phyloP scores from a whole-genome alignment of 2,888 invertebrate genomes.

The Brachylomia viminalis region DNA sequence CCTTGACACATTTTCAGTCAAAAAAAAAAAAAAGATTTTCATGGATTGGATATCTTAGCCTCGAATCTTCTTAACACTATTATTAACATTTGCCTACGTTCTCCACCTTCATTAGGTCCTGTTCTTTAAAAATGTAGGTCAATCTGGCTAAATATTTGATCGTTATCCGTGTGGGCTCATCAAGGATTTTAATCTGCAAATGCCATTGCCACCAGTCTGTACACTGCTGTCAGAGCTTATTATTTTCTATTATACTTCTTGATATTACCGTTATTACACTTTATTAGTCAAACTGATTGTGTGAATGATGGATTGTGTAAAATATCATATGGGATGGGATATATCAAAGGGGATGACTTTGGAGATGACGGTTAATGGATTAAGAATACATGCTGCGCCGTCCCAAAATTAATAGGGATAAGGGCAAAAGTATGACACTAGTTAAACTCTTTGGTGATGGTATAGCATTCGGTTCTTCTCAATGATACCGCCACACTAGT shows the following conservation, averaged over 20 bases:
- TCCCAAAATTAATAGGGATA: too few species aligned
- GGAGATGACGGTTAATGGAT: too few species aligned
- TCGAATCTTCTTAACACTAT: not conserved
- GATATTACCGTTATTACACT: not conserved
- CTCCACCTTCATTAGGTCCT: constrained; percentile 7
- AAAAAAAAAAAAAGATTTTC: too few species aligned
- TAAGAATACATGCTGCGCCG: not conserved
- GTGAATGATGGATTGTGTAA: not conserved
- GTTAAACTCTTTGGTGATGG: not conserved
- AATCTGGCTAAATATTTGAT: constrained; percentile 22
- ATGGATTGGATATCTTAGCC: not conserved
- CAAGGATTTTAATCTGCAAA: constrained; percentile 44
- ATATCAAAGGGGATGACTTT: not conserved
- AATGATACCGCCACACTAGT: not conserved
- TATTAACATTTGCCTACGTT: constrained; percentile 19
- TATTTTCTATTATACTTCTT: not conserved
- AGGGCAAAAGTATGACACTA: not conserved
- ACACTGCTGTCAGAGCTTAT: not conserved
- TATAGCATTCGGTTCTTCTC: not conserved
- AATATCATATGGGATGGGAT: not conserved
- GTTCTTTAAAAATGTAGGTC: constrained; percentile 33
- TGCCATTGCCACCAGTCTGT: constrained; percentile 22
- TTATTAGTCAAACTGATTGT: not conserved
- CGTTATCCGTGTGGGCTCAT: constrained; percentile 42
- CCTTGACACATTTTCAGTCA: not conserved